Evolutionary conservation across 2,888 invertebrate genomes (phyloP), one percentile per base, ranked within the genome.

Genomic region (Ptychoptera contaminata): DNA sequence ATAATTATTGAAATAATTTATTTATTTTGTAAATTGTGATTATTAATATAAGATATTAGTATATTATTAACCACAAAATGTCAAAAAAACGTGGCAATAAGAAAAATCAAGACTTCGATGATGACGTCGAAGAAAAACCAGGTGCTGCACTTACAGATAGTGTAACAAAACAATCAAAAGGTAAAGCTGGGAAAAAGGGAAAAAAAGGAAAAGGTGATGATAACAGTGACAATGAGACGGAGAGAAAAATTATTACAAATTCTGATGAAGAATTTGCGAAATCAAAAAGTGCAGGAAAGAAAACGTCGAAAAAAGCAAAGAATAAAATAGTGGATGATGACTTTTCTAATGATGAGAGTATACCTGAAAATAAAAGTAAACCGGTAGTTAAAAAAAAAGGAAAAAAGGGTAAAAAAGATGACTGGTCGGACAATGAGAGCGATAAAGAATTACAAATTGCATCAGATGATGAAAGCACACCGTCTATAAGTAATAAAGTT

Each of bases 81-180:
- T 76, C 76, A 8, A 76, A 76, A 57, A 74, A 71, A 60, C 70
- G 67, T 49, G 71, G 70, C 44, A 68, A 65, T 50, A 76, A 74
- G 55, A 77, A 76, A 55, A 72, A 69, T 53, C 67, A 68, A 55
- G 70, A 72, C 49, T 55, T 71, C 1, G 73, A 73, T 38, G 71
- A 73, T 16, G 72, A 72, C 43, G 61, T 71, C 40, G 72, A 71
- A 42, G 58, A 58, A 51, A 54, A 54, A 48, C 61, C 61, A 45
- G 51, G 50, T 11, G 55, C 55, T 34, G 51, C 48, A n/a, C 58
- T 56, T 37, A 56, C 55, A 48, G 60, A 58, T 48, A 68, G 68
- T 45, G 52, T 70, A 70, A 71, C 58, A 46, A 59, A 62, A 47
- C 66, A 65, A 52, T n/a, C n/a, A n/a, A 67, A 68, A 49, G 49